phyloP scores from a whole-genome alignment of 1,140 invertebrate genomes.

The Neotoxoptera formosana region DNA sequence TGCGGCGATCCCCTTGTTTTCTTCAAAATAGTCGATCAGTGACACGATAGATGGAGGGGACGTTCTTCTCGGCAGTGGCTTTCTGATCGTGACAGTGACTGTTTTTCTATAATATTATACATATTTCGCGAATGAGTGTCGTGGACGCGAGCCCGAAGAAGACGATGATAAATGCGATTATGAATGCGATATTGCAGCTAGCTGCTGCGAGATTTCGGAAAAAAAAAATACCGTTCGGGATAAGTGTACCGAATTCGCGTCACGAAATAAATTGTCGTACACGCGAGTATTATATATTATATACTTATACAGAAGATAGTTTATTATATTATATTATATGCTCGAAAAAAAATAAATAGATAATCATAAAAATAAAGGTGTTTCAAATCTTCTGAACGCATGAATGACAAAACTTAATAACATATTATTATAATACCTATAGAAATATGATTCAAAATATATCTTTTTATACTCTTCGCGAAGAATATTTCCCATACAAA shows the following conservation, averaged over 20 bases:
- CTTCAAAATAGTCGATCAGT: neutral
- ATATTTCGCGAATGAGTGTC: neutral
- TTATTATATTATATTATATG: neutral
- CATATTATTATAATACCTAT: neutral
- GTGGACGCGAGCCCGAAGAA: neutral
- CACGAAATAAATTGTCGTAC: neutral
- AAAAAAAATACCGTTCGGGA: neutral
- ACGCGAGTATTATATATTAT: neutral
- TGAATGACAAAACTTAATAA: neutral
- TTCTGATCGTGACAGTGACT: neutral
- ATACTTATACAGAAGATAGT: neutral
- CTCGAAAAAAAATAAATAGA: neutral
- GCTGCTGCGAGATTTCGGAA: neutral
- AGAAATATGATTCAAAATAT: neutral
- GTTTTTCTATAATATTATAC: conserved; percentile 18
- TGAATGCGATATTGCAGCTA: conserved; percentile 9
- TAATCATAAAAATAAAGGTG: neutral
- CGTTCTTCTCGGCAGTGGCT: neutral
- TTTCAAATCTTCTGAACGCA: neutral
- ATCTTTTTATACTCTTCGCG: neutral
- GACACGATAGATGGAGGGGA: neutral
- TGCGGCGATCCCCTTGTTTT: neutral
- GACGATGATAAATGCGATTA: conserved; percentile 22
- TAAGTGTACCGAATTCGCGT: neutral
- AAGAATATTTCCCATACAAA: neutral